Base-by-base conservation (phyloP, 2,888 invertebrate genomes). In the Epiblema foenella region DNA sequence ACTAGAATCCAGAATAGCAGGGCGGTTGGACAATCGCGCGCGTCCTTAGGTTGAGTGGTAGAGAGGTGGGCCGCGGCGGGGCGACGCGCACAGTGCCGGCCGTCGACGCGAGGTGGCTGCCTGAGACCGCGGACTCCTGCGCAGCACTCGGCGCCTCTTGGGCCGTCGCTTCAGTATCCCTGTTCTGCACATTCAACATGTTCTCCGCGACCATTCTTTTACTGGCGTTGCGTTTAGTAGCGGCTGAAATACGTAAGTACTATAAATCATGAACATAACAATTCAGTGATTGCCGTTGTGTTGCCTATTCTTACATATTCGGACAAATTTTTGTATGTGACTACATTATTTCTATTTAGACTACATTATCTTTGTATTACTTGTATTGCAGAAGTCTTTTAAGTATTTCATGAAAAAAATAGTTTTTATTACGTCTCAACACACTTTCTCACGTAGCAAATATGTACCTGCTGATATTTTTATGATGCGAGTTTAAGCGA, bases 231-330 rank as follows among this genome's bases (percentile, higher is more conserved):
- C 89, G 87, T 75, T 85, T 84, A 73, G 89, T 83, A 73, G 83
- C 87, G 62, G 90, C 92, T 70, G 92, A 93, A 79, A 87, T 93
- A 80, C 93, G 93, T 93, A 85, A 91, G 93, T 89, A 68, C 20
- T 42, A 59, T 42, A 37, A 42, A 4, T 24, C 20, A 15, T 59
- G 8, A 39, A 59, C 12, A 42, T n/a, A n/a, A 29, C n/a, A 20
- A 46, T 24, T 49, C 24, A 49, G n/a, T 29, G n/a, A 24, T 60
- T 9, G 33, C 17, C 5, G 8, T 15, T 29, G 33, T 17, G 37
- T n/a, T 29, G 57, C 1, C n/a, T 10, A 1, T 15, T 12, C n/a
- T 5, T 24, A 56, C 24, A 15, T 57, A 51, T 51, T 17, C 11
- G 11, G 18, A 18, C 18, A 51, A 10, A 10, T 18, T 12, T 15